These are phyloP conservation scores for Mythimna vitellina DNA, from an alignment of 2,888 invertebrate species.

Conservation along the genomic window DNA sequence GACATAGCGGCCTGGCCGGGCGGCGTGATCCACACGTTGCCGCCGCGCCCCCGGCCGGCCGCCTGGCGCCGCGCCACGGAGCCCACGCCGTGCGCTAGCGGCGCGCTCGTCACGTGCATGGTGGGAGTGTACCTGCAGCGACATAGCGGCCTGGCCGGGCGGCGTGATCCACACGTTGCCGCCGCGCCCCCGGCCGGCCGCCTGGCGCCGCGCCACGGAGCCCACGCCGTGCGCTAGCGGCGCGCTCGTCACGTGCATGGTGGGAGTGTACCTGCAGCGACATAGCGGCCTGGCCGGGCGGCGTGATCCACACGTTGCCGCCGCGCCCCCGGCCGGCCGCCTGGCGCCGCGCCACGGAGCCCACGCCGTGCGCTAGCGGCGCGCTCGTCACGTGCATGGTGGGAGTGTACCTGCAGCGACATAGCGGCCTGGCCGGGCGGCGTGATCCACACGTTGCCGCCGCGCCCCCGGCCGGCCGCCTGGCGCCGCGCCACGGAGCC, in stretches of 20 bases:
- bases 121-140: constrained; percentile 90
- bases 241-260: constrained; percentile 92
- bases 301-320: constrained; percentile 97
- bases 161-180: constrained; percentile 97
- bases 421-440: constrained; percentile 97
- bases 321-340: constrained; percentile 92
- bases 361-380: constrained; percentile 68
- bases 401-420: constrained; percentile 93
- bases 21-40: too few species aligned
- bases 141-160: constrained; percentile 96
- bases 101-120: too few species aligned
- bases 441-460: constrained; percentile 96
- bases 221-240: constrained; percentile 94
- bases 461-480: constrained; percentile 92
- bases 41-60: too few species aligned
- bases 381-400: constrained; percentile 93
- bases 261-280: constrained; percentile 77
- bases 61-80: too few species aligned
- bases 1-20: too few species aligned
- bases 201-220: constrained; percentile 95
- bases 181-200: constrained; percentile 92
- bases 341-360: constrained; percentile 91
- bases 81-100: too few species aligned
- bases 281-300: constrained; percentile 94
- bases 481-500: constrained; percentile 95